These are phyloP conservation scores for Oreochromis mossambicus DNA, from an alignment of 2,797 vertebrate genomes.

Conservation along the genomic window DNA sequence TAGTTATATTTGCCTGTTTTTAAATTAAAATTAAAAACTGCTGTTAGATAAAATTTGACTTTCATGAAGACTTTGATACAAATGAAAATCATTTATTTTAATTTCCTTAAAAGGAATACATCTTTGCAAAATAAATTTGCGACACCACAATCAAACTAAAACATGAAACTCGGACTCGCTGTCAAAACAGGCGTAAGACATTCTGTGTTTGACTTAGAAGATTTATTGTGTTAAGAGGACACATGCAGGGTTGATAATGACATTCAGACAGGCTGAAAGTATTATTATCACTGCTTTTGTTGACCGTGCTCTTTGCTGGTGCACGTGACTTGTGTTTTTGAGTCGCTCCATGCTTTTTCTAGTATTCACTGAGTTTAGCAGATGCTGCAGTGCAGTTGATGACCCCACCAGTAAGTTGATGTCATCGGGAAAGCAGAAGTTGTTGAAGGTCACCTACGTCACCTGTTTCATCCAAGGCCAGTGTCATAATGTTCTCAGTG, in stretches of 20 bases:
- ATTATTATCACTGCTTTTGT: not conserved
- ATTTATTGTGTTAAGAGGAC: not conserved
- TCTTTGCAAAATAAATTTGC: not conserved
- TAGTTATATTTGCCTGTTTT: not conserved
- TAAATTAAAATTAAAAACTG: not conserved
- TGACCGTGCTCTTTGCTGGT: not conserved
- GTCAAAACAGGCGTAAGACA: not conserved
- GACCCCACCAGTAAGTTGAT: not conserved
- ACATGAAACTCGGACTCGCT: not conserved
- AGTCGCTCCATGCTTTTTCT: not conserved
- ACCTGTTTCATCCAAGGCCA: not conserved
- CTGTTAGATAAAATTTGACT: not conserved
- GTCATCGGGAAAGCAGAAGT: not conserved
- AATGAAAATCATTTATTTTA: not conserved
- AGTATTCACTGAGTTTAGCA: not conserved
- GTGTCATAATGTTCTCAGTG: not conserved
- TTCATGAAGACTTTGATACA: not conserved
- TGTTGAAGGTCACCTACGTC: not conserved
- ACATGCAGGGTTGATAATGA: not conserved
- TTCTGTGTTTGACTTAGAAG: not conserved
- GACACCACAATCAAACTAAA: not conserved
- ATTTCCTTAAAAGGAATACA: not conserved
- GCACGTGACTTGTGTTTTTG: not conserved
- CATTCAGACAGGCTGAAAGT: not conserved
- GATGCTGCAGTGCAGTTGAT: not conserved